These are phyloP conservation scores for Nothoprocta perdicaria DNA, from an alignment of 2,113 vertebrate species.

Conservation along the genomic window DNA sequence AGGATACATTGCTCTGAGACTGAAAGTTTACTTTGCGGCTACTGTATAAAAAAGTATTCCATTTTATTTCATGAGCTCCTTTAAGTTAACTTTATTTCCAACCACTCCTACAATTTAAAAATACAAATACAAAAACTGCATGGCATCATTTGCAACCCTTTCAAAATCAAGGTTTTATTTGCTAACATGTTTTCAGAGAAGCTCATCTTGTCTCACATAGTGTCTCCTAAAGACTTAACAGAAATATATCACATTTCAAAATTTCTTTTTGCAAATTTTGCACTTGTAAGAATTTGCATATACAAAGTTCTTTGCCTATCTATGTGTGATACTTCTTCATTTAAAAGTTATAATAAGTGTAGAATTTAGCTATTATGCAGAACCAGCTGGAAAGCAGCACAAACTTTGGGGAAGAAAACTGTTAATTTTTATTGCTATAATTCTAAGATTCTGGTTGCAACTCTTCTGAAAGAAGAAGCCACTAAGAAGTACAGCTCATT, in stretches of 20 bases:
- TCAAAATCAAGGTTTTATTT: constrained; percentile 16
- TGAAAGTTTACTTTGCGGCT: neutral
- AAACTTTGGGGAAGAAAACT: constrained; percentile 30
- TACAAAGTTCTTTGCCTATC: neutral
- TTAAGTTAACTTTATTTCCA: neutral
- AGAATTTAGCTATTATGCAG: neutral
- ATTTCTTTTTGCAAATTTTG: neutral
- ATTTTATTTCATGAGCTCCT: neutral
- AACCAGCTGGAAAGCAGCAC: constrained; percentile 1
- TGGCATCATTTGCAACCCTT: neutral
- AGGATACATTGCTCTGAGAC: neutral
- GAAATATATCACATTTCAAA: neutral
- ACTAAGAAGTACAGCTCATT: constrained; percentile 22
- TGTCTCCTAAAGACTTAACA: neutral
- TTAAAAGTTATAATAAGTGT: neutral
- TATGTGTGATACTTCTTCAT: neutral
- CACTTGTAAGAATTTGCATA: neutral
- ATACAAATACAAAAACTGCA: neutral
- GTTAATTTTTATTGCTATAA: constrained; percentile 23
- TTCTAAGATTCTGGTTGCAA: constrained; percentile 33
- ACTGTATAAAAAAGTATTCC: neutral
- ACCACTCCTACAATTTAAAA: neutral
- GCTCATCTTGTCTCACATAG: neutral
- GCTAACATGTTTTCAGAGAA: neutral
- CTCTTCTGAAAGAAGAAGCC: neutral